A percentile compares a stretch with the other conserved stretches of the same genome.
Evolutionary conservation across 2,888 invertebrate genomes (phyloP).

Genomic region (Mythimna loreyi): DNA sequence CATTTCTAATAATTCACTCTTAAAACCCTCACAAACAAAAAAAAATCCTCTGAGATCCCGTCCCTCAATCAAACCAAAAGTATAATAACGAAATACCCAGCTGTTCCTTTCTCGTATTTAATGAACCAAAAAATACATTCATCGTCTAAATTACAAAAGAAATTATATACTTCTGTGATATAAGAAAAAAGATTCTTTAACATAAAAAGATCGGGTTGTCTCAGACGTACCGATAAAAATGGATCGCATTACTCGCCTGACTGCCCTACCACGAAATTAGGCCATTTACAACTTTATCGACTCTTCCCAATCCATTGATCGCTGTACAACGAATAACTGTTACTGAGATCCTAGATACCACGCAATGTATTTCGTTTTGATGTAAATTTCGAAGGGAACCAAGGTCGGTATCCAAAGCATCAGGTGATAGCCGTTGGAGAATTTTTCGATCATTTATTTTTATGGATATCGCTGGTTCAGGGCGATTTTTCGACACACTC

Average conservation of each 20-base stretch:
- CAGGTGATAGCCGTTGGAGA: slow-evolving; percentile 58
- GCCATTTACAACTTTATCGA: slow-evolving; percentile 21
- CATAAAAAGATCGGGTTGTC: slow-evolving; percentile 63
- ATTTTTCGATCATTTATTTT: slow-evolving; percentile 62
- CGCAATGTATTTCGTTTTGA: slow-evolving; percentile 38
- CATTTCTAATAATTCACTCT: slow-evolving; percentile 8
- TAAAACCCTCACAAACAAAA: background rate
- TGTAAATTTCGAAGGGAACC: slow-evolving; percentile 7
- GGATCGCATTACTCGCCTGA: slow-evolving; percentile 65
- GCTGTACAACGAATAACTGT: background rate
- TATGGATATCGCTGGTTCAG: slow-evolving; percentile 56
- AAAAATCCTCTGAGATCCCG: slow-evolving; percentile 16
- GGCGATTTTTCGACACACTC: slow-evolving; percentile 52
- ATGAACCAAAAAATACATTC: slow-evolving; percentile 59
- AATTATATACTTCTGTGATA: slow-evolving; percentile 64
- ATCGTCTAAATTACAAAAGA: slow-evolving; percentile 61
- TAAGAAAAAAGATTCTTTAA: slow-evolving; percentile 59
- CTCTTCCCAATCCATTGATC: slow-evolving; percentile 37
- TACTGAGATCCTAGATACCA: background rate
- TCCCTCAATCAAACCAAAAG: slow-evolving; percentile 36
- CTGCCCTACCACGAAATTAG: slow-evolving; percentile 39
- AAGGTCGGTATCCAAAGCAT: slow-evolving; percentile 35
- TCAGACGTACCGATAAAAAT: slow-evolving; percentile 61
- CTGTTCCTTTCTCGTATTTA: slow-evolving; percentile 46
- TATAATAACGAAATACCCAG: slow-evolving; percentile 44